phyloP scores from a whole-genome alignment of 2,797 vertebrate genomes.

The Columba guinea region DNA sequence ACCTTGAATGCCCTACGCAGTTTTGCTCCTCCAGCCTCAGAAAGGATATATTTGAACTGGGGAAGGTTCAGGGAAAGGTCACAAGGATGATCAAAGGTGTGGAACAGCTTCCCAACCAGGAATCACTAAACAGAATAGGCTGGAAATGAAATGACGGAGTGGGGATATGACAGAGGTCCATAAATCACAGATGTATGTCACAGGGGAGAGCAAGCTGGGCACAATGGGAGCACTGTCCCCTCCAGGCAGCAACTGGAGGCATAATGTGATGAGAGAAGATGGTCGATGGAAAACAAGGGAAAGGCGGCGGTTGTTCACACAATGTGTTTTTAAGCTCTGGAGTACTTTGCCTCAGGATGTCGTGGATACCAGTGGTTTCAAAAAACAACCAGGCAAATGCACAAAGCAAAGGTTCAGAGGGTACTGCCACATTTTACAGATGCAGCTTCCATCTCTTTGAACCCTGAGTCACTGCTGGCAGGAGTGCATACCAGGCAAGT shows the following conservation, averaged over 20 bases:
- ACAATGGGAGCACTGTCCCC: constrained; percentile 15
- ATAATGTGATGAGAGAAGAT: accelerated
- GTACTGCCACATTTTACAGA: background rate
- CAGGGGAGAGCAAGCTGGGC: background rate
- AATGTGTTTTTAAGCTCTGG: background rate
- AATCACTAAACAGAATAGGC: constrained; percentile 1
- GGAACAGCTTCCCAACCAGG: constrained; percentile 15
- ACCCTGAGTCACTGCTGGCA: background rate
- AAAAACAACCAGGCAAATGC: background rate
- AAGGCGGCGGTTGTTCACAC: background rate
- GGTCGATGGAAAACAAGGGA: background rate
- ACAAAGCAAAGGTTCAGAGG: background rate
- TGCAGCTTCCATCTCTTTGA: background rate
- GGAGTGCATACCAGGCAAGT: background rate
- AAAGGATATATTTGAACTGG: background rate
- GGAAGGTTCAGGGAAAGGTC: constrained; percentile 50
- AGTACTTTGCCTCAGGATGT: background rate
- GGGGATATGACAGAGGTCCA: background rate
- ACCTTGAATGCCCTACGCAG: background rate
- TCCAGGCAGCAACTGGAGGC: background rate
- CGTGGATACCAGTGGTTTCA: background rate
- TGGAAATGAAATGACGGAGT: background rate
- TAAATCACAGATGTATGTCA: background rate
- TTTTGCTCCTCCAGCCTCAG: background rate
- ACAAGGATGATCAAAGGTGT: constrained; percentile 60